phyloP scores from a whole-genome alignment of 2,797 vertebrate species.

The Helicolenus hilgendorfi region DNA sequence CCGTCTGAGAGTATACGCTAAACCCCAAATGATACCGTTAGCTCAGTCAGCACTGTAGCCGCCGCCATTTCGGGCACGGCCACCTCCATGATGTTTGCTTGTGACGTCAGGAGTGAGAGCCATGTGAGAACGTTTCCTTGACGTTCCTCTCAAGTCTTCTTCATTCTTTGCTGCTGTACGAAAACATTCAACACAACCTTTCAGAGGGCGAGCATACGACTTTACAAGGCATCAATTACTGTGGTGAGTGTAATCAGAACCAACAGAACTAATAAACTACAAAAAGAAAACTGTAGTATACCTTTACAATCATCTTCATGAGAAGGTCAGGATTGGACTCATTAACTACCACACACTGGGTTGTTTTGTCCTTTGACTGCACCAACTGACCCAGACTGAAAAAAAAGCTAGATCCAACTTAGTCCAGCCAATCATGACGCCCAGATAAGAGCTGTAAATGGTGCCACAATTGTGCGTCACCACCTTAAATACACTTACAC shows the following conservation, averaged over 20 bases:
- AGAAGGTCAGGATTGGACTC: neutral
- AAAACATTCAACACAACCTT: neutral
- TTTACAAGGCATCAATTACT: neutral
- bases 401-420: neutral
- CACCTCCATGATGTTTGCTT: neutral
- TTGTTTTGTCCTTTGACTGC: neutral
- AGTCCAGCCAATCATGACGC: neutral
- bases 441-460: neutral
- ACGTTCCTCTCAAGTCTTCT: neutral
- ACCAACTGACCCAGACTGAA: neutral
- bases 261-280: neutral
- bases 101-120: neutral
- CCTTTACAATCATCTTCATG: neutral
- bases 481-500: neutral
- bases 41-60: no score
- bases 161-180: neutral
- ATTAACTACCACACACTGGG: neutral
- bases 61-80: neutral
- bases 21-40: no score
- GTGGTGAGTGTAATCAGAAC: neutral
- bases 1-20: no score
- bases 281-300: neutral
- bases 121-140: neutral
- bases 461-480: neutral
- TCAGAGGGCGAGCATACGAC: neutral